phyloP scores from a whole-genome alignment of 2,888 invertebrate species.

The Leptopilina myrica region DNA sequence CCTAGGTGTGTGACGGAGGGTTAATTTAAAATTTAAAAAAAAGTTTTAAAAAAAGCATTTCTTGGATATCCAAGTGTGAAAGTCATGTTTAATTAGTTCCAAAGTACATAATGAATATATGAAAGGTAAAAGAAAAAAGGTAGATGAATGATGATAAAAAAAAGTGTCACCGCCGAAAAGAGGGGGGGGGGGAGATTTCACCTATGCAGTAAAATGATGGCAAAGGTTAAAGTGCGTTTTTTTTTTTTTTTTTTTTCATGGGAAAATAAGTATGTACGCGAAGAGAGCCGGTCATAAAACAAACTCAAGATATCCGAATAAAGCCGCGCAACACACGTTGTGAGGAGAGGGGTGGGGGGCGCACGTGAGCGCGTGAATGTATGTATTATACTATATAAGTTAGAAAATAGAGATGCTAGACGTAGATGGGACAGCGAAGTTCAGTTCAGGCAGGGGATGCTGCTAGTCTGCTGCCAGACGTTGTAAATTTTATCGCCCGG shows the following conservation, averaged over 20 bases:
- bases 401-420: conserved; percentile 44
- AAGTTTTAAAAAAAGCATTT: too few relatives aligned
- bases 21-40: too few relatives aligned
- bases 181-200: not conserved
- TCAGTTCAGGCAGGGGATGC: conserved; percentile 45
- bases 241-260: conserved; percentile 27
- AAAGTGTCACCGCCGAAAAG: not conserved
- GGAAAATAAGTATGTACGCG: conserved; percentile 39
- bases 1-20: too few relatives aligned
- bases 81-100: too few relatives aligned
- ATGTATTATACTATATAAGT: conserved; percentile 1
- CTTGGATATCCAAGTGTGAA: too few relatives aligned
- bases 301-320: conserved; percentile 41
- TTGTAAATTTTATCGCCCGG: conserved; percentile 71
- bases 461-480: conserved; percentile 61
- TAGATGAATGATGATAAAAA: too few relatives aligned
- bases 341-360: conserved; percentile 6
- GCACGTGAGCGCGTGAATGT: conserved; percentile 18
- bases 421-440: conserved; percentile 43
- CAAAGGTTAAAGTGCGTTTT: conserved; percentile 25
- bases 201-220: not conserved
- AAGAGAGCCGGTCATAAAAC: conserved; percentile 32
- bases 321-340: conserved; percentile 25
- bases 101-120: too few relatives aligned
- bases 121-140: too few relatives aligned